A percentile compares a stretch with the other conserved stretches of the same genome.
Evolutionary conservation across 2,113 vertebrate genomes (phyloP).

Genomic region (Psophia crepitans): DNA sequence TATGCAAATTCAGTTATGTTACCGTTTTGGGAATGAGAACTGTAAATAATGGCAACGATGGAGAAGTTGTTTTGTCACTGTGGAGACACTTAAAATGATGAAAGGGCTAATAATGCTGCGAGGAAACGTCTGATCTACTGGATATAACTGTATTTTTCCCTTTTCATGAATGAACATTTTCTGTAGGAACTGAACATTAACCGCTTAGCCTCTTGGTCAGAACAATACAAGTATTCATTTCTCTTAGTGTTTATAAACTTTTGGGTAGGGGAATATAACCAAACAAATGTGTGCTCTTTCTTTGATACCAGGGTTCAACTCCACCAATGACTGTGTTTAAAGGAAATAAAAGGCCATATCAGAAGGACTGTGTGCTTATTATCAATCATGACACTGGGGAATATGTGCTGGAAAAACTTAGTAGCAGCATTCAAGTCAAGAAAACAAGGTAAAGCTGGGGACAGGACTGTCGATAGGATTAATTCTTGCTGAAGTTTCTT

Average conservation of each 20-base stretch:
- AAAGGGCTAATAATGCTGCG: not conserved
- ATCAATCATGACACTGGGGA: slow-evolving; percentile 98
- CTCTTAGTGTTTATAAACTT: not conserved
- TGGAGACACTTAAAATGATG: not conserved
- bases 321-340: slow-evolving; percentile 99
- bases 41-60: not conserved
- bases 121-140: not conserved
- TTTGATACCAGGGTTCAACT: slow-evolving; percentile 86
- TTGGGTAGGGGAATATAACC: not conserved
- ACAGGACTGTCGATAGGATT: not conserved
- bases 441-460: slow-evolving; percentile 88
- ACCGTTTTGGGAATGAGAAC: slow-evolving; percentile 1
- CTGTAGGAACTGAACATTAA: not conserved
- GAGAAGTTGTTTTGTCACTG: slow-evolving; percentile 9
- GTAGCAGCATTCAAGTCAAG: slow-evolving; percentile 98
- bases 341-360: slow-evolving; percentile 96
- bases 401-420: slow-evolving; percentile 94
- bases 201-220: not conserved
- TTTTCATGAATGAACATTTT: not conserved
- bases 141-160: not conserved
- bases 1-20: not conserved
- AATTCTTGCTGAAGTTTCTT: not conserved
- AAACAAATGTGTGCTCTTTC: slow-evolving; percentile 2
- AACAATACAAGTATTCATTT: not conserved
- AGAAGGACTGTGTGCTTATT: slow-evolving; percentile 98